Conservation (phyloP, 2,113 vertebrate species). For the Ellobius talpinus region DNA sequence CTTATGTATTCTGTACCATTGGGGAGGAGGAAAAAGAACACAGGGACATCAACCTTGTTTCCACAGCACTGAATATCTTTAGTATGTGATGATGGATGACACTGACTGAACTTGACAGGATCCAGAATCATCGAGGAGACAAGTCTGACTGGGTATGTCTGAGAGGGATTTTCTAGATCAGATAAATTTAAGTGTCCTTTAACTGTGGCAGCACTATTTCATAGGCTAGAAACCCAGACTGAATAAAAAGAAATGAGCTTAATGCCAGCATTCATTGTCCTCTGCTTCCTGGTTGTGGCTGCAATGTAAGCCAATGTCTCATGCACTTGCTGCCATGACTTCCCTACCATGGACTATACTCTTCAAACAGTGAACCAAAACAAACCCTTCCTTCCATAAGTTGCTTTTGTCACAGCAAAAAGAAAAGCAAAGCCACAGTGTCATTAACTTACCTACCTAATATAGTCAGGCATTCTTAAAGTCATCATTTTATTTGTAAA, state of each 20-base stretch:
- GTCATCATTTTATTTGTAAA: conserved; percentile 25
- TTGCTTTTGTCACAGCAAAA: background rate
- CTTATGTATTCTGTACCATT: background rate
- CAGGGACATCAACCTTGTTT: background rate
- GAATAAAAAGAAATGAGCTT: background rate
- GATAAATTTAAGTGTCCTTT: background rate
- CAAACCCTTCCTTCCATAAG: background rate
- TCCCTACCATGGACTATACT: background rate
- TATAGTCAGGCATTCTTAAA: background rate
- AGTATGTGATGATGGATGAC: background rate
- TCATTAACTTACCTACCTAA: background rate
- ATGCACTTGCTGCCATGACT: background rate
- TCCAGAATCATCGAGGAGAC: background rate
- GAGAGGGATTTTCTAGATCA: background rate
- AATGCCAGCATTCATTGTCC: background rate
- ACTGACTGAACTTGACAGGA: background rate
- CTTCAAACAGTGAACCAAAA: background rate
- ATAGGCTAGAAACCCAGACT: background rate
- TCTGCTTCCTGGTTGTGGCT: background rate
- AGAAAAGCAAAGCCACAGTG: background rate
- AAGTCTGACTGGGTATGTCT: background rate
- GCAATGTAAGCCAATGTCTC: background rate
- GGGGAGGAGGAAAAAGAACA: background rate
- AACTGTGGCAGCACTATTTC: background rate
- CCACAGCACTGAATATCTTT: background rate